Conservation (phyloP, 2,888 invertebrate genomes). For the Aphodius granarius region DNA sequence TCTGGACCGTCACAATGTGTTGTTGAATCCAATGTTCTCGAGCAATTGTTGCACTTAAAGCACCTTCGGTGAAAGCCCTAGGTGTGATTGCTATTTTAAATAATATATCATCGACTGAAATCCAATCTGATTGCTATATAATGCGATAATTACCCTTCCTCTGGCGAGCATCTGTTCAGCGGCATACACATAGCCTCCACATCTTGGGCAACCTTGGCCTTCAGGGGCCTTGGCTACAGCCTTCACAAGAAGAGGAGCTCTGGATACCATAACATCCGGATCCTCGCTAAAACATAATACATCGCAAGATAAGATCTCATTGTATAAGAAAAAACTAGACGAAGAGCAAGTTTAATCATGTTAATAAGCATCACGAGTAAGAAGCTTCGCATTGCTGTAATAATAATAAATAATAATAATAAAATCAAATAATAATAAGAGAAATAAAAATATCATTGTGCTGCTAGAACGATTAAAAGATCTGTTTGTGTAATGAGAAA, state of each 20-base stretch:
- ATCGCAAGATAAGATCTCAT: neutral
- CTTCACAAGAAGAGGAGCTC: constrained; percentile 56
- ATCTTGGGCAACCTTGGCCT: constrained; percentile 85
- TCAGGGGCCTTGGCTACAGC: constrained; percentile 80
- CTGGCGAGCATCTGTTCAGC: constrained; percentile 92
- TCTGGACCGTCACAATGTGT: constrained; percentile 93
- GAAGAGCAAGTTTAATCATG: constrained; percentile 12
- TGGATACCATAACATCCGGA: constrained; percentile 35
- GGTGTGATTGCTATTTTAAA: constrained; percentile 29
- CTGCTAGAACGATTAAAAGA: constrained; percentile 7
- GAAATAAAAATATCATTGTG: constrained; percentile 2
- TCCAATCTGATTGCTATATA: neutral
- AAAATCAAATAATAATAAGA: constrained; percentile 17
- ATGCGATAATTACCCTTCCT: constrained; percentile 71
- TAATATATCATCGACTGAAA: constrained; percentile 16
- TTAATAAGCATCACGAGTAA: constrained; percentile 13
- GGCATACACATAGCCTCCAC: constrained; percentile 87
- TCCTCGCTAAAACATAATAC: constrained; percentile 33
- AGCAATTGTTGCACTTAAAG: constrained; percentile 86
- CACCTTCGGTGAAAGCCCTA: constrained; percentile 89
- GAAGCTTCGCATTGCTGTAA: neutral
- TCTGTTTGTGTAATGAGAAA: constrained; percentile 50
- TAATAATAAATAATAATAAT: constrained; percentile 18
- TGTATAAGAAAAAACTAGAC: constrained; percentile 6
- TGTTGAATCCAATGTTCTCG: constrained; percentile 83